Evolutionary conservation across 2,797 vertebrate genomes (phyloP).

Genomic region (Mormyrus proboscirostris): DNA sequence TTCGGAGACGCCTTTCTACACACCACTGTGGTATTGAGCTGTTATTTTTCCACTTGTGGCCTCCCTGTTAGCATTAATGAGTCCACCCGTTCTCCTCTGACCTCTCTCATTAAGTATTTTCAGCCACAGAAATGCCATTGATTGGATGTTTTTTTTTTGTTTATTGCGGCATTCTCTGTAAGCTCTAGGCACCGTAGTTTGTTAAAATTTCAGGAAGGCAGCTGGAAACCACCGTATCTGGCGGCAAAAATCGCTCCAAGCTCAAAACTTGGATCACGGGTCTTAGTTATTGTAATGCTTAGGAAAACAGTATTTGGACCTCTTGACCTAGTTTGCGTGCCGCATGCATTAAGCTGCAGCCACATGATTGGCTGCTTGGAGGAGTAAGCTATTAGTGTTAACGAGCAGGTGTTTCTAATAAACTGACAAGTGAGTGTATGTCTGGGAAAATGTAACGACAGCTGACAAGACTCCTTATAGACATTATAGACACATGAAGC

Average conservation of each 20-base stretch:
- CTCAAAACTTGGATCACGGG: background rate
- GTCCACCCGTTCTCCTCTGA: background rate
- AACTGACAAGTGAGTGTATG: background rate
- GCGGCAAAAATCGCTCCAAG: background rate
- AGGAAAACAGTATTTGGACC: background rate
- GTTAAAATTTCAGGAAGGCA: background rate
- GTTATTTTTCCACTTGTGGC: background rate
- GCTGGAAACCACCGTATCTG: background rate
- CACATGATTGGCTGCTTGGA: background rate
- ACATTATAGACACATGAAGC: conserved; percentile 29
- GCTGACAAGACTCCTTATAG: background rate
- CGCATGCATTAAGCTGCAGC: background rate
- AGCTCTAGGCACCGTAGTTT: background rate
- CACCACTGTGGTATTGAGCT: background rate
- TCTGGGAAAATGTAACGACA: background rate
- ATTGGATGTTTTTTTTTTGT: background rate
- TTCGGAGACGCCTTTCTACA: background rate
- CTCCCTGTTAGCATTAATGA: background rate
- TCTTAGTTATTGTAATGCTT: background rate
- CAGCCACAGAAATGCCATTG: background rate
- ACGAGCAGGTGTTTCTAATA: conserved; percentile 1
- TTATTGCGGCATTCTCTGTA: background rate
- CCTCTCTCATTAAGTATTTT: background rate
- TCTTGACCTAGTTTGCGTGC: background rate
- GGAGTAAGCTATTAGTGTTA: background rate